Evolutionary conservation across 2,797 vertebrate species (phyloP).

Genomic region (Meriones psammophilus): DNA sequence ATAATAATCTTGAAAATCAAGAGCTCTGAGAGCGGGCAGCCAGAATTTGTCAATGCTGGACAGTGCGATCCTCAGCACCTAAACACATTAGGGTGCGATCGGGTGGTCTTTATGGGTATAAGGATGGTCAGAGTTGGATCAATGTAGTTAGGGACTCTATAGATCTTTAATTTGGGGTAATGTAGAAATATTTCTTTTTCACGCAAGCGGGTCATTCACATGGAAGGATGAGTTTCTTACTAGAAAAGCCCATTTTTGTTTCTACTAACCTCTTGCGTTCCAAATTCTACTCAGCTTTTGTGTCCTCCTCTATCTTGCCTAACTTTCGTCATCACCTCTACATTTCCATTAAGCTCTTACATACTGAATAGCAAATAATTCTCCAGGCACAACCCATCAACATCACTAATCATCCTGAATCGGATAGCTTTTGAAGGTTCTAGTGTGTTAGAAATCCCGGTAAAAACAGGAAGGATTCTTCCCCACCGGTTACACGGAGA

Average conservation of each 20-base stretch:
- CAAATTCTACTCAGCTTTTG: neutral
- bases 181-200: neutral
- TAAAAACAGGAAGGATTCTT: neutral
- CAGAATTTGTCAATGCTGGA: neutral
- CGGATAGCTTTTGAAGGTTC: neutral
- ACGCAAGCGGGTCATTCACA: neutral
- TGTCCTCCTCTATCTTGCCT: neutral
- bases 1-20: neutral
- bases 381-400: neutral
- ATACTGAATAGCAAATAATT: neutral
- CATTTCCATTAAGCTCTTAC: too few relatives aligned
- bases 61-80: neutral
- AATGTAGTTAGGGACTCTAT: neutral
- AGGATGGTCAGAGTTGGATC: neutral
- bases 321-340: neutral
- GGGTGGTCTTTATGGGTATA: too few relatives aligned
- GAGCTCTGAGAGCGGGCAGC: neutral
- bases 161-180: neutral
- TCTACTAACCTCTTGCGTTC: neutral
- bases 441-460: neutral
- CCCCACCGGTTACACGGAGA: neutral
- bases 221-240: neutral
- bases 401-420: neutral
- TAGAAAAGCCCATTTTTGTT: neutral
- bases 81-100: neutral